Conservation (phyloP, 1,140 invertebrate genomes). For the Gryllus bimaculatus region DNA sequence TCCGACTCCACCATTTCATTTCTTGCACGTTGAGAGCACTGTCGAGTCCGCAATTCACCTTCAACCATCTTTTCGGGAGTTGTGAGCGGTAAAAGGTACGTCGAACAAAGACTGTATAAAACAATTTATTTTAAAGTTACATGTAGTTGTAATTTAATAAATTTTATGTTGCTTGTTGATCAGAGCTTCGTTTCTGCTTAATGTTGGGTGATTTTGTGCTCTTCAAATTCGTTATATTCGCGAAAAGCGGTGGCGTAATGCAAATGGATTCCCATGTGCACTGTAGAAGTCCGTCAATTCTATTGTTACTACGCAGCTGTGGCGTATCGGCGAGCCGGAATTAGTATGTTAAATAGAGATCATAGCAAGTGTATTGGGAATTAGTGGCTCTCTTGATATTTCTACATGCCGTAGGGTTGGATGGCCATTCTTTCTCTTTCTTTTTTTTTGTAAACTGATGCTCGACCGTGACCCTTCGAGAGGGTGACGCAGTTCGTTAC, state of each 20-base stretch:
- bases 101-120: slow-evolving; percentile 13
- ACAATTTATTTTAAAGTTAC: neutral
- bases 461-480: neutral
- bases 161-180: too few species aligned
- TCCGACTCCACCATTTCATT: neutral
- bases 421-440: too few species aligned
- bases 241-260: neutral
- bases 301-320: slow-evolving; percentile 7
- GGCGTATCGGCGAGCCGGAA: neutral
- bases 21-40: neutral
- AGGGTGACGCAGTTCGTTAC: neutral
- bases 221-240: neutral
- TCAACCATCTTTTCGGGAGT: slow-evolving; percentile 16
- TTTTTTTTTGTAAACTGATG: neutral
- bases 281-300: neutral
- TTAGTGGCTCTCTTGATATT: too few species aligned
- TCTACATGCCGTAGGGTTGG: too few species aligned
- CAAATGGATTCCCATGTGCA: slow-evolving; percentile 13
- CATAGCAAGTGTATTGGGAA: too few species aligned
- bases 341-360: neutral
- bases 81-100: slow-evolving; percentile 21
- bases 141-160: neutral
- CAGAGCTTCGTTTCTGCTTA: neutral
- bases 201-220: neutral
- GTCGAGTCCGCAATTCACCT: slow-evolving; percentile 6